phyloP scores from a whole-genome alignment of 1,140 invertebrate species.

The Sesamia nonagrioides region DNA sequence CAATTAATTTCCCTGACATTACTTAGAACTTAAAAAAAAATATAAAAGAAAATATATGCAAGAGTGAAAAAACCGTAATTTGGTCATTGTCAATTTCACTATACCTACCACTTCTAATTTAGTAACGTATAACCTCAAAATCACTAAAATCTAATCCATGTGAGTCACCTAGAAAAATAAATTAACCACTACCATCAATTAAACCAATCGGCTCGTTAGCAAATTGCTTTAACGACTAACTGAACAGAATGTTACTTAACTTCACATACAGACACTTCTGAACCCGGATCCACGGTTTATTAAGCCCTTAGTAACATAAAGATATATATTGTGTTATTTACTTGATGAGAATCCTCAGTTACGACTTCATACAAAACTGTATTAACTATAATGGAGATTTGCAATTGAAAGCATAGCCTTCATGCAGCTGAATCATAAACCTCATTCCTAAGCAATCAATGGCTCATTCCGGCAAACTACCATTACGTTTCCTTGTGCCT shows the following conservation, averaged over 20 bases:
- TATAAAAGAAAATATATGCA: too few species aligned
- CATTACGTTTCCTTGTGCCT: background rate
- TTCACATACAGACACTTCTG: constrained; percentile 3
- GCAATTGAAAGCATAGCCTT: background rate
- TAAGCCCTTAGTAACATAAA: background rate
- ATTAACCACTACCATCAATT: background rate
- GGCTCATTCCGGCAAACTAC: background rate
- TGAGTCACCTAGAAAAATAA: background rate
- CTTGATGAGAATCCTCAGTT: background rate
- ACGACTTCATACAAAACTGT: background rate
- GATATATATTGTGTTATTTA: background rate
- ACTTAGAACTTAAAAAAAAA: too few species aligned
- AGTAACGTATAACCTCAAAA: too few species aligned
- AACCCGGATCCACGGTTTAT: constrained; percentile 2
- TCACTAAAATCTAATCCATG: too few species aligned
- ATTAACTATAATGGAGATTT: background rate
- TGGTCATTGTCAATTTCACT: too few species aligned
- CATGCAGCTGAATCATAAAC: background rate
- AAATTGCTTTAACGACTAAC: constrained; percentile 21
- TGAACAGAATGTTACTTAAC: constrained; percentile 6
- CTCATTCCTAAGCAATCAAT: background rate
- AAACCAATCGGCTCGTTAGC: background rate
- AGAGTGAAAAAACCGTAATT: too few species aligned
- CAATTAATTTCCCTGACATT: too few species aligned
- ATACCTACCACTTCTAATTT: too few species aligned